Evolutionary conservation across 2,888 invertebrate species (phyloP).

Genomic region (Euzophera pinguis): DNA sequence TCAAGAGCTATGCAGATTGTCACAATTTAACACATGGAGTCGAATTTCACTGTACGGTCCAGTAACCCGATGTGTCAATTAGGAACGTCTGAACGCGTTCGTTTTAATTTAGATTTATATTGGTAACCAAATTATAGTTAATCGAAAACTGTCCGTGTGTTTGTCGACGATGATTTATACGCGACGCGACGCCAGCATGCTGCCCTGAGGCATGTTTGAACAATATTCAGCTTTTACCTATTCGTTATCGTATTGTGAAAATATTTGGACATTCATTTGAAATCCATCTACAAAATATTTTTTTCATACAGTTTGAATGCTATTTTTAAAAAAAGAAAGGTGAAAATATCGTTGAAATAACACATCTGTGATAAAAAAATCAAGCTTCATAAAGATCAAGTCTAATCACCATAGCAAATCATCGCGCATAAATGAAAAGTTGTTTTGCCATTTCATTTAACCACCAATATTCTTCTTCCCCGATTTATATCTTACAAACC

Average conservation of each 20-base stretch:
- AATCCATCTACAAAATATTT: neutral
- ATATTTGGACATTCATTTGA: neutral
- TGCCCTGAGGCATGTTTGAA: constrained; percentile 9
- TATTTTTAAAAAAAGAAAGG: no score
- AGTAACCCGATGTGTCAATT: constrained; percentile 67
- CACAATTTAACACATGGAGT: constrained; percentile 42
- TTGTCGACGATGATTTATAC: constrained; percentile 21
- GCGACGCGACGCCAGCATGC: constrained; percentile 5
- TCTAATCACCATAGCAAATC: no score
- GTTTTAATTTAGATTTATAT: constrained; percentile 63
- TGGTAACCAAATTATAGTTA: constrained; percentile 61
- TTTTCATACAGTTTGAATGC: neutral
- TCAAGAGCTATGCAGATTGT: constrained; percentile 36
- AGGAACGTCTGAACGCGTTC: constrained; percentile 39
- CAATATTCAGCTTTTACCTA: constrained; percentile 1
- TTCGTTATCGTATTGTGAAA: neutral
- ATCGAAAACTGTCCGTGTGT: constrained; percentile 31
- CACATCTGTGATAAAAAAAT: no score
- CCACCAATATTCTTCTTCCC: no score
- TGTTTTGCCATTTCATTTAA: no score
- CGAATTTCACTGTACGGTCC: constrained; percentile 58
- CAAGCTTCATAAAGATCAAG: no score
- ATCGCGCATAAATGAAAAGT: no score
- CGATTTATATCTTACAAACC: no score
- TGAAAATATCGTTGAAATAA: no score